Evolutionary conservation across 1,140 invertebrate species (phyloP), one percentile per base, ranked within the genome.

Genomic region (Laupala kohalensis): DNA sequence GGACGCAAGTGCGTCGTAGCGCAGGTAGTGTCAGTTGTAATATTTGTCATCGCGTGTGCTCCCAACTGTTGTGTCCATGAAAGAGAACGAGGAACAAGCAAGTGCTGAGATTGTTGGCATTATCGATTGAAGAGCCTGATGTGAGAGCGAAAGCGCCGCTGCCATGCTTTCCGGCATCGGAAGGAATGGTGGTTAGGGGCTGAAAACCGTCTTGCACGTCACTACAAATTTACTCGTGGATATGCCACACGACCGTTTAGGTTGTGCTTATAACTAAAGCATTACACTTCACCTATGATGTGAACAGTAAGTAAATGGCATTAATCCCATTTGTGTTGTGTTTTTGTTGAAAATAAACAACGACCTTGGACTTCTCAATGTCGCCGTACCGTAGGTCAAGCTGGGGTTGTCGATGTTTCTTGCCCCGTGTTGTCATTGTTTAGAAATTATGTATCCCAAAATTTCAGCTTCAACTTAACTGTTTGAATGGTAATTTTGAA

Each of bases 341-440:
- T 68, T 68, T n/a, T 68, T 68, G 67, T 68, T 29, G 67, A 68
- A 68, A 68, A 68, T 68, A 68, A 68, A 68, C 67, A 68, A 27
- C 26, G 29, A 27, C 67, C 29, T 68, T 27, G 29, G 29, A 29
- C 26, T 68, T 68, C 23, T 27, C 67, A 68, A 68, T 68, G 67
- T 68, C 67, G 67, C n/a, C 67, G 67, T 68, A 68, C 5, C 67
- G 67, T 68, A 68, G 67, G 67, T 68, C 67, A 68, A 68, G 67
- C 29, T 23, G 26, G 27, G 27, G 25, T 68, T 68, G 23, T 68
- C 29, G 28, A 12, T 37, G 67, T 29, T 29, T 25, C 67, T 68
- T 68, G 28, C 67, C 12, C 67, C 28, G 24, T 29, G 24, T n/a
- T 68, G 28, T 68, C 67, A 68, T n/a, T 68, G 67, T n/a, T 27